These are phyloP conservation scores for Creontiades dilutus DNA, from an alignment of 2,888 invertebrate genomes.

Conservation along the genomic window DNA sequence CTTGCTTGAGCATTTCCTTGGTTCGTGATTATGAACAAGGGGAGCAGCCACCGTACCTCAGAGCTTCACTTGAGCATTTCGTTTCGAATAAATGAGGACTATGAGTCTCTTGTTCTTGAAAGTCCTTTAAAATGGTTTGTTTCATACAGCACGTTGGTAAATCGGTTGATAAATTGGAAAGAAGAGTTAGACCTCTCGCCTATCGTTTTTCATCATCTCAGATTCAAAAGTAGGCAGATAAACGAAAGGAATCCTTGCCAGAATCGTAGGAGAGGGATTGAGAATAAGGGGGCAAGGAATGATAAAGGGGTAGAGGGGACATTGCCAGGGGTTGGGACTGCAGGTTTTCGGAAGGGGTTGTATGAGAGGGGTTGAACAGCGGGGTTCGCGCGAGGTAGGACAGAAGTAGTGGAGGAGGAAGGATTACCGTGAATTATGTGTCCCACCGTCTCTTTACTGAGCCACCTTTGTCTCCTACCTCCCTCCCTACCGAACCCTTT, in stretches of 20 bases:
- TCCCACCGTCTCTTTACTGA: constrained; percentile 60
- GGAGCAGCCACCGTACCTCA: too few species aligned
- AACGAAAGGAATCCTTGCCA: neutral
- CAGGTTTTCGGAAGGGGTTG: constrained; percentile 1
- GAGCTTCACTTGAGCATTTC: too few species aligned
- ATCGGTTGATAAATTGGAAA: too few species aligned
- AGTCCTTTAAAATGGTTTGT: too few species aligned
- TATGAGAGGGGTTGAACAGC: constrained; percentile 5
- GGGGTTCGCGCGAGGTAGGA: neutral
- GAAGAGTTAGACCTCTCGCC: too few species aligned
- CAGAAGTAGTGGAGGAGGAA: constrained; percentile 31
- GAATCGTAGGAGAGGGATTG: neutral
- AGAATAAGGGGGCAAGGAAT: neutral
- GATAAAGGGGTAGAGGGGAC: neutral
- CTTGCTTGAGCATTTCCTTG: too few species aligned
- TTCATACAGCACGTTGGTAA: too few species aligned
- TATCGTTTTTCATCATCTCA: neutral
- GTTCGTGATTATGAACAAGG: too few species aligned
- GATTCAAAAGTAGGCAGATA: neutral
- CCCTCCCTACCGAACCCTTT: neutral
- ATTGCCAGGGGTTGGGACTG: neutral
- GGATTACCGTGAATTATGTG: constrained; percentile 66
- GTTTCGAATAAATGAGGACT: too few species aligned
- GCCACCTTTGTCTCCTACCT: constrained; percentile 57
- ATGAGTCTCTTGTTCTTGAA: too few species aligned